Percentiles rank a stretch among this genome's conserved stretches.
Evolutionary conservation across 2,888 invertebrate species (phyloP).

Genomic region (Syritta pipiens): DNA sequence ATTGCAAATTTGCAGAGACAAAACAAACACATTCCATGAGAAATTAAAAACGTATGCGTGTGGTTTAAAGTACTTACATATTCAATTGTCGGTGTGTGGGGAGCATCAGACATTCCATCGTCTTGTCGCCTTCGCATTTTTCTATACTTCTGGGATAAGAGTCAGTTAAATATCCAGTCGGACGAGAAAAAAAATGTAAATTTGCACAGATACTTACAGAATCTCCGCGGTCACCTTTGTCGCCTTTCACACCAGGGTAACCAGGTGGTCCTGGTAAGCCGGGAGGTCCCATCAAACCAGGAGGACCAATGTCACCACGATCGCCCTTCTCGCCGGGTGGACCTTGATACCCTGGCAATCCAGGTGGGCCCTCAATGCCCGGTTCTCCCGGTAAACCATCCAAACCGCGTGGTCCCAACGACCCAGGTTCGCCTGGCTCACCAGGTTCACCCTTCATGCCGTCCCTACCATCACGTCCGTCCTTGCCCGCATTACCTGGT

Average conservation of each 20-base stretch:
- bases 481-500: slow-evolving; percentile 80
- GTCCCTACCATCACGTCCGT: slow-evolving; percentile 80
- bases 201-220: slow-evolving; percentile 84
- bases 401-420: slow-evolving; percentile 86
- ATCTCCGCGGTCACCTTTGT: slow-evolving; percentile 95
- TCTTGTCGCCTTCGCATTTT: slow-evolving; percentile 80
- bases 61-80: slow-evolving; percentile 79
- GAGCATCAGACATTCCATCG: slow-evolving; percentile 79
- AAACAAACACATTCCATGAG: no score
- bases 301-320: slow-evolving; percentile 92
- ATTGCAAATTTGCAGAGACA: no score
- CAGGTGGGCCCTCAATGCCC: slow-evolving; percentile 94
- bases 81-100: slow-evolving; percentile 79
- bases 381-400: slow-evolving; percentile 88
- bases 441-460: slow-evolving; percentile 82
- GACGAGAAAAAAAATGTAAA: no score
- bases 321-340: slow-evolving; percentile 91
- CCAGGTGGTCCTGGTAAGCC: slow-evolving; percentile 91
- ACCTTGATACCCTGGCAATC: slow-evolving; percentile 87
- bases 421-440: slow-evolving; percentile 87
- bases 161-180: slow-evolving; percentile 63
- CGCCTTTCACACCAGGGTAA: slow-evolving; percentile 93
- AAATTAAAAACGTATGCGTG: not conserved
- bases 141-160: slow-evolving; percentile 77
- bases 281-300: slow-evolving; percentile 96